Base-by-base conservation (phyloP, 1,140 invertebrate species). In the Lerema accius region DNA sequence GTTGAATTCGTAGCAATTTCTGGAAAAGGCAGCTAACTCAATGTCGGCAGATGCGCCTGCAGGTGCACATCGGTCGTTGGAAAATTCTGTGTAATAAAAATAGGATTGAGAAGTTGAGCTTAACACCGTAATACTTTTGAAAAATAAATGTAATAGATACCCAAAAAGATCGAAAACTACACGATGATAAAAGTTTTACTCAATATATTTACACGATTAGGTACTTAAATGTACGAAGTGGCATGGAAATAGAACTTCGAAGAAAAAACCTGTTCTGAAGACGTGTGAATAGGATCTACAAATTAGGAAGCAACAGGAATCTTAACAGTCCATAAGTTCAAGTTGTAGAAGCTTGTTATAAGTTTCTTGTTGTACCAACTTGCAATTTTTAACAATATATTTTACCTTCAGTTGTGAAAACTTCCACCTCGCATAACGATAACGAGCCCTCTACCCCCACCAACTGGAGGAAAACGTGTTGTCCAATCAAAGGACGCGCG, bases 391-490 rank as follows among this genome's bases (percentile, higher is more conserved):
- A 1, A 17, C 9, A 7, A 1, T 45, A 19, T 0, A 13, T 26
- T 4, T 63, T 61, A 96, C 96, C 96, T 89, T 97, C 96, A 10
- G 96, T 96, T 1, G 96, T 96, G 76, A 97, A 98, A 0, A 98
- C 95, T 91, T 98, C 96, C 0, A 98, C 96, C 91, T 98, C 97
- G 80, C 97, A 98, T 0, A 98, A 89, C 4, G 96, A 97, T 10
- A 98, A 87, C 6, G 96, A 97, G 13, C 96, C 96, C 87, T 98
- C 96, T 0, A 97, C 96, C 0, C 97, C 97, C 0, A 98, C 96
- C 50, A 98, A 92, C 86, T 98, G 96, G 14, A 98, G 92, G 80
- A 95, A 97, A 19, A 98, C 96, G 76, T 96, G 96, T 71, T 97
- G 95, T 0, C 97, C 97, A 19, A 95, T 91, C 40, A 98, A 89